Base-by-base conservation (phyloP, 1,140 invertebrate species). In the Hirudo medicinalis region DNA sequence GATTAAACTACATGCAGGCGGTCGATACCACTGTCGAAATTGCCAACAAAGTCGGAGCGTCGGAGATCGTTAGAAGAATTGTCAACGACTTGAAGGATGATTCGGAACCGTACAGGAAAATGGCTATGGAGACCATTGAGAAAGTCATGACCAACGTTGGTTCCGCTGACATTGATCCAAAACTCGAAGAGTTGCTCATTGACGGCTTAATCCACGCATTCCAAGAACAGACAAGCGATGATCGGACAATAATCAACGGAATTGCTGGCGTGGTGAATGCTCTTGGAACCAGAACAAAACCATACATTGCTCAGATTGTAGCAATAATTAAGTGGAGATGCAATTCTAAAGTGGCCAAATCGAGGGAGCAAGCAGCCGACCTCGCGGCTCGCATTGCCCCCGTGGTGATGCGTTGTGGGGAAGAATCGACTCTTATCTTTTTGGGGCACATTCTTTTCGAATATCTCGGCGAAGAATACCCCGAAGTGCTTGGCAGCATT, bases 121-220 rank as follows among this genome's bases (percentile, higher is more conserved):
- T 99, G 96, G 96, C 99, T 0, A 99, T 99, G 94, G 97, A 99
- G 81, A 98, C 94, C 0, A 98, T 99, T 74, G 97, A 99, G 80
- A 99, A 99, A 82, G 57, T 98, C 72, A 93, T 99, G 87, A 91
- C 90, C 9, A 95, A 97, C 81, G 85, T 99, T 22, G 97, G 97
- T 49, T 94, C 95, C 0, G 91, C 93, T 0, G 96, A 98, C 80
- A 96, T 99, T 69, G 96, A 99, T 82, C 94, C 92, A 0, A 86
- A 94, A 57, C 83, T 99, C 0, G 97, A 99, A 82, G 97, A 99
- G 83, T 94, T 97, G 78, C 87, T 99, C 19, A 99, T 99, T 82
- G 96, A 99, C 78, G 97, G 97, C 76, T 98, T 99, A 77, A 83
- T 99, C 22, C 99, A 99, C 79, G 96, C 96, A 74, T 99, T 99